These are phyloP conservation scores for Drosophila hydei DNA, from an alignment of 1,140 invertebrate species.

Conservation along the genomic window DNA sequence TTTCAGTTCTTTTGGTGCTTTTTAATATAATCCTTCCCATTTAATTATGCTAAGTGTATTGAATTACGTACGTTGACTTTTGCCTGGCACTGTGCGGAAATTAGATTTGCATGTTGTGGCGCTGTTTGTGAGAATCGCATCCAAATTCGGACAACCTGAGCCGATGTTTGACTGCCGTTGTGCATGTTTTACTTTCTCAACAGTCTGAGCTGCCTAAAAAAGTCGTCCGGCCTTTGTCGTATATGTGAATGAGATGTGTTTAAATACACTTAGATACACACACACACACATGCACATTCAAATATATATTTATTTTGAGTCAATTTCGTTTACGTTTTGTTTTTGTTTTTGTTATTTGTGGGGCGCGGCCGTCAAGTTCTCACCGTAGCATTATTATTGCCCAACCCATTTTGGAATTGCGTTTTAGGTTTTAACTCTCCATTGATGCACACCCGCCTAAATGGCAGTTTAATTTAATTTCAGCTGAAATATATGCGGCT, in stretches of 20 bases:
- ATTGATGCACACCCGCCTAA: slow-evolving; percentile 13
- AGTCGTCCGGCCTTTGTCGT: slow-evolving; percentile 16
- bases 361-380: slow-evolving; percentile 32
- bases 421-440: slow-evolving; percentile 24
- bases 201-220: slow-evolving; percentile 25
- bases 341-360: no score
- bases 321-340: neutral
- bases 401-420: slow-evolving; percentile 37
- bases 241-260: slow-evolving; percentile 8
- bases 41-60: no score
- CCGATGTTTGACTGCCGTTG: neutral
- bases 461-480: neutral
- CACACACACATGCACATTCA: neutral
- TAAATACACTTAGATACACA: slow-evolving; percentile 7
- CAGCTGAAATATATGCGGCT: neutral
- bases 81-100: slow-evolving; percentile 3
- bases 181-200: slow-evolving; percentile 27
- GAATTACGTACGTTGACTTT: neutral
- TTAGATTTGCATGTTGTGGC: slow-evolving; percentile 26
- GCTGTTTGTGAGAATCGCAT: slow-evolving; percentile 6
- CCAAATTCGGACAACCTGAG: slow-evolving; percentile 25
- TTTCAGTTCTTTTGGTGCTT: no score
- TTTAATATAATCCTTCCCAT: no score
- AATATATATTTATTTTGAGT: slow-evolving; percentile 1
- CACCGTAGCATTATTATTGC: slow-evolving; percentile 11